Base-by-base conservation (phyloP, 1,140 invertebrate species). In the Lordiphosa stackelbergi region DNA sequence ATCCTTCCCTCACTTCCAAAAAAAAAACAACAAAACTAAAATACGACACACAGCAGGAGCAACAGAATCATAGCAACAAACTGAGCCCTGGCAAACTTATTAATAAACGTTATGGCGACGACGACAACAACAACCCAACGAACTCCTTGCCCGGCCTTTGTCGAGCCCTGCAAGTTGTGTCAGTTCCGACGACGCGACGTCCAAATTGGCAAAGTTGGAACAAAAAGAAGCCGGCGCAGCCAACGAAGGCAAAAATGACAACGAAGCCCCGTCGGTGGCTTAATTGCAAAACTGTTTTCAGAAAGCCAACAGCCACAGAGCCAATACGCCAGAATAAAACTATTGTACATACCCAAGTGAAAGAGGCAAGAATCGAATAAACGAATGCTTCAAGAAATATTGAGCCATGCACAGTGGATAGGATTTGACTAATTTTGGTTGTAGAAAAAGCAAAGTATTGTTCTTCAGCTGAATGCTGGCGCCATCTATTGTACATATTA, bases 151-250 rank as follows among this genome's bases (percentile, higher is more conserved):
- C 46, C 46, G 42, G 24, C 7, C 10, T 13, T 13, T 12, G 3
- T 5, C 16, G 22, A 41, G 31, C 51, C 42, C 37, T 45, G 45
- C 59, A 66, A 70, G 59, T 70, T 66, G 58, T 66, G 51, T 70
- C 68, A 58, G 53, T 69, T 56, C 35, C 60, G 48, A 69, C 16
- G 16, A 16, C 16, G 16, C 73, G 66, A 63, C 69, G 63, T 78
- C 66, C 71, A 79, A 79, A 79, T 79, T 79, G 74, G 75, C 75
- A 81, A 81, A 79, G 74, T 79, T 79, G 55, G 53, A 74, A 79
- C 75, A 66, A 79, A 70, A 74, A 70, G 34, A 42, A 22, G 19
- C 35, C 46, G 52, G 36, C 41, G 19, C 35, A 42, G 69, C 35
- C 46, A 60, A 42, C 41, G 19, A 40, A 42, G 69, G 52, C 62